Evolutionary conservation across 2,797 vertebrate genomes (phyloP).

Genomic region (Sebastes aleutianus): DNA sequence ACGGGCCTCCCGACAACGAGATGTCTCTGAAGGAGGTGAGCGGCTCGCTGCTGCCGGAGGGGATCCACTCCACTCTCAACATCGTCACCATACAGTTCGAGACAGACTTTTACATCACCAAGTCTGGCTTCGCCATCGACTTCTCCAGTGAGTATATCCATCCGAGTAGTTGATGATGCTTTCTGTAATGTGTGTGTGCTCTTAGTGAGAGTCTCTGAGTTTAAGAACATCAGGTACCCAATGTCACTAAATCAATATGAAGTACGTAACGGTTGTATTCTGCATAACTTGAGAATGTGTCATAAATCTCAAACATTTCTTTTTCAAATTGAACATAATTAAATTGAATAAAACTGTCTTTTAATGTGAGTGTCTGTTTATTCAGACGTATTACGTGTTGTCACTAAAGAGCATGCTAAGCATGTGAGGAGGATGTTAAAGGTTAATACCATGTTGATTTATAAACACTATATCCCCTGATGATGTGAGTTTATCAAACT

Average conservation of each 20-base stretch:
- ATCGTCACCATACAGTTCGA: conserved; percentile 96
- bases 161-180: background rate
- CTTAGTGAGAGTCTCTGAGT: background rate
- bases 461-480: background rate
- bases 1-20: conserved; percentile 94
- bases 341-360: background rate
- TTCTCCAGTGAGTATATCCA: conserved; percentile 92
- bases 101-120: conserved; percentile 98
- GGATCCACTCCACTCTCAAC: conserved; percentile 97
- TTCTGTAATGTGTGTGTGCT: background rate
- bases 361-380: background rate
- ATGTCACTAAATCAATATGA: background rate
- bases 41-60: conserved; percentile 94
- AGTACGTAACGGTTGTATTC: background rate
- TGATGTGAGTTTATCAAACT: background rate
- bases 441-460: background rate
- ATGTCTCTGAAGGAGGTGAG: conserved; percentile 96
- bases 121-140: conserved; percentile 97
- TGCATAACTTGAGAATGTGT: background rate
- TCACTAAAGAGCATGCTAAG: background rate
- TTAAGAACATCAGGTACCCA: background rate
- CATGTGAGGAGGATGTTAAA: background rate
- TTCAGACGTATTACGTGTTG: background rate
- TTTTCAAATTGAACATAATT: background rate
- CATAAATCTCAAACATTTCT: background rate